Conservation (phyloP, 1,140 invertebrate species). For the Heliconius congener region DNA sequence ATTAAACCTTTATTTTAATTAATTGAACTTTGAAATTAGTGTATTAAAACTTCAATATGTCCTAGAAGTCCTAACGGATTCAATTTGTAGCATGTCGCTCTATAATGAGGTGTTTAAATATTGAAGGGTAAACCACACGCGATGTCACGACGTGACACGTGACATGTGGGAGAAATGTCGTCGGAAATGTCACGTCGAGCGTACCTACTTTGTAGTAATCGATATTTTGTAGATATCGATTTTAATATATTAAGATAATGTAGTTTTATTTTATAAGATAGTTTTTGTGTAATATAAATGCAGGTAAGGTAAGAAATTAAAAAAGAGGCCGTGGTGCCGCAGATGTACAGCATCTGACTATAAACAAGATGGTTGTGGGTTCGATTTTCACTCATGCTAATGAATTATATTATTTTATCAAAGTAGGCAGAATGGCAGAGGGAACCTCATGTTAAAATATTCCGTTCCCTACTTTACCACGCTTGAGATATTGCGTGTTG, state of each 20-base stretch:
- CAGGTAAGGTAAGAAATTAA: too few relatives aligned
- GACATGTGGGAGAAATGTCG: conserved; percentile 44
- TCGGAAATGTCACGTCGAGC: conserved; percentile 51
- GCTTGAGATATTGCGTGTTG: too few relatives aligned
- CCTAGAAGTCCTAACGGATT: conserved; percentile 20
- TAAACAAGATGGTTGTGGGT: too few relatives aligned
- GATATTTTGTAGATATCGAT: neutral
- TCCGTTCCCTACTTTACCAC: too few relatives aligned
- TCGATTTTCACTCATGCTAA: too few relatives aligned
- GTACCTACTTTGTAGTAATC: conserved; percentile 1
- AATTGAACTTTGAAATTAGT: neutral
- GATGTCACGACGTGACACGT: conserved; percentile 40
- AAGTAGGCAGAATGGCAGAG: too few relatives aligned
- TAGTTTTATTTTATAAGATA: too few relatives aligned
- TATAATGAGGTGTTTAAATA: conserved; percentile 65
- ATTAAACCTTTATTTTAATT: neutral
- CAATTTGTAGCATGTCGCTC: conserved; percentile 43
- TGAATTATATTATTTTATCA: too few relatives aligned
- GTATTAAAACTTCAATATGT: neutral
- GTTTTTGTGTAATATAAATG: too few relatives aligned
- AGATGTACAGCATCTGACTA: too few relatives aligned
- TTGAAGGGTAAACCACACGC: conserved; percentile 51
- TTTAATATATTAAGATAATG: neutral
- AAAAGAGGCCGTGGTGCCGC: too few relatives aligned
- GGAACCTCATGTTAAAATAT: too few relatives aligned